A percentile compares a stretch with the other conserved stretches of the same genome.
Conservation (phyloP, 2,888 invertebrate species). For the Orchesellides sinensis region DNA sequence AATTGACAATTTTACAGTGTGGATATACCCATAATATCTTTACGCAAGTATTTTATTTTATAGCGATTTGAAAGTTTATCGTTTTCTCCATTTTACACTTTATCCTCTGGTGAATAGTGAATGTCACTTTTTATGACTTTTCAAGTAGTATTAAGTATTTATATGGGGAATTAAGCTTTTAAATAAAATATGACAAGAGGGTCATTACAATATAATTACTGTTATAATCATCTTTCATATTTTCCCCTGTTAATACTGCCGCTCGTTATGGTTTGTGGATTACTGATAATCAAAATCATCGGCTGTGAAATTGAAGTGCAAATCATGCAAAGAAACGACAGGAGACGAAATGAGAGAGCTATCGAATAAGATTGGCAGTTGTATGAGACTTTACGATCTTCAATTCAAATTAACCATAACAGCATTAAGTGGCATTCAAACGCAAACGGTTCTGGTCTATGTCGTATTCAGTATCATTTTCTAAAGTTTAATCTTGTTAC, state of each 20-base stretch:
- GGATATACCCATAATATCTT: no score
- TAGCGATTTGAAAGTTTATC: no score
- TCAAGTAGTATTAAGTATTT: background rate
- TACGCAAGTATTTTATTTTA: no score
- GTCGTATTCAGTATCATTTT: no score
- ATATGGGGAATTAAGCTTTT: no score
- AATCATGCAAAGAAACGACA: constrained; percentile 25
- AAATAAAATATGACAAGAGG: background rate
- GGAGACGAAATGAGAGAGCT: no score
- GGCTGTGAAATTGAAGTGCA: constrained; percentile 16
- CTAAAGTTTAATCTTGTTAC: no score
- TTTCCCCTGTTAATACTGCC: constrained; percentile 3
- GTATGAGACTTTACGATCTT: no score
- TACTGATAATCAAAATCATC: constrained; percentile 13
- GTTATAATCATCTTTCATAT: background rate
- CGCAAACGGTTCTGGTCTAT: no score
- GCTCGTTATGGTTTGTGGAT: constrained; percentile 6
- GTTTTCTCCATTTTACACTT: constrained; percentile 13
- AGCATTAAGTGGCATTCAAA: no score
- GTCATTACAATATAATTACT: background rate
- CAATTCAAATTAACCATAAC: background rate
- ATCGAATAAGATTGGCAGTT: no score
- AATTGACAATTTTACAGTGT: no score
- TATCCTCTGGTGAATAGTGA: background rate
- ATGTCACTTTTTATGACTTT: constrained; percentile 1